Evolutionary conservation across 2,113 vertebrate genomes (phyloP).

Genomic region (Numida meleagris): DNA sequence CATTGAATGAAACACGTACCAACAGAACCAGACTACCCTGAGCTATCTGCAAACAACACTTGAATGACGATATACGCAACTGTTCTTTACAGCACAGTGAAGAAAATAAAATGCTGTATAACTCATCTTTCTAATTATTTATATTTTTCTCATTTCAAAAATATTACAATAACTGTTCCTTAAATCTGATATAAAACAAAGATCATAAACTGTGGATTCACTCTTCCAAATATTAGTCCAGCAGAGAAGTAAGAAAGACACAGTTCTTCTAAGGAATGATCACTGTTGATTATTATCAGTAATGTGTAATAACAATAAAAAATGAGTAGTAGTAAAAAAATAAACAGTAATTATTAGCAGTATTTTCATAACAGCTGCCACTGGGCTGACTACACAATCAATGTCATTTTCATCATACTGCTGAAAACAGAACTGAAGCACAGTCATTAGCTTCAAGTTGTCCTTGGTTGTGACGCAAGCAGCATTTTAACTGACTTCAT

Average conservation of each 20-base stretch:
- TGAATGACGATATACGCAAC: background rate
- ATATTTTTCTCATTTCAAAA: background rate
- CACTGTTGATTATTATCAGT: background rate
- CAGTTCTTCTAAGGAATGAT: background rate
- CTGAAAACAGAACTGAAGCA: background rate
- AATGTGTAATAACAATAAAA: background rate
- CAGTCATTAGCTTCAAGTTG: background rate
- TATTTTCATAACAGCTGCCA: background rate
- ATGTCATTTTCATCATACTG: background rate
- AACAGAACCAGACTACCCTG: background rate
- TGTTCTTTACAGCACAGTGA: background rate
- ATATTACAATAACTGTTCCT: background rate
- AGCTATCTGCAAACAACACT: background rate
- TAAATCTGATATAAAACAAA: background rate
- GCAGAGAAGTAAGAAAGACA: background rate
- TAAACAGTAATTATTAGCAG: background rate
- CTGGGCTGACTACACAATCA: background rate
- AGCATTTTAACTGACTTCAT: background rate
- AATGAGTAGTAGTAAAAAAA: background rate
- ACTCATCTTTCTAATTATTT: background rate
- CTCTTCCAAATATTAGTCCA: background rate
- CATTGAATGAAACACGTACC: background rate
- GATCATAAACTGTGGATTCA: background rate
- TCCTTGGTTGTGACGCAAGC: accelerated
- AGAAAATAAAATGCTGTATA: background rate